A percentile compares a stretch with the other conserved stretches of the same genome.
Conservation (phyloP, 2,888 invertebrate genomes). For the Lithophane semibrunnea region DNA sequence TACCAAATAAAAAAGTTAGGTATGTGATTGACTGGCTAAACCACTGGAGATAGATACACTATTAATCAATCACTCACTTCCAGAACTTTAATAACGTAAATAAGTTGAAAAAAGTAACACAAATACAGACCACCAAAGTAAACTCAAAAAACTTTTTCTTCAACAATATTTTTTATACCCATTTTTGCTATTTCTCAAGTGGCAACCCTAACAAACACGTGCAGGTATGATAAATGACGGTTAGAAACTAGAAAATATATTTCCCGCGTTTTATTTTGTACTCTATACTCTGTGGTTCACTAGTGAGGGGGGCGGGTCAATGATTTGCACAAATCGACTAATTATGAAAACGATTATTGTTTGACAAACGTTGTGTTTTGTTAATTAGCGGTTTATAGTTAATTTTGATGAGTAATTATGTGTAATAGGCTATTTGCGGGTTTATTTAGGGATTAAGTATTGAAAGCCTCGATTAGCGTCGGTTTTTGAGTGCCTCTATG, state of each 20-base stretch:
- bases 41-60: not conserved
- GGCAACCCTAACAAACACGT: conserved; percentile 62
- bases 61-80: not conserved
- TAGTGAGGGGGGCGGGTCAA: conserved; percentile 40
- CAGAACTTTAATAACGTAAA: not conserved
- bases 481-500: not conserved
- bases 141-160: conserved; percentile 5
- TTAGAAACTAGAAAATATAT: conserved; percentile 65
- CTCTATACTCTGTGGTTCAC: conserved; percentile 45
- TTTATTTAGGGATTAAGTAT: conserved; percentile 7
- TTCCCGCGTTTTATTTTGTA: conserved; percentile 57
- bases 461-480: not conserved
- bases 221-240: conserved; percentile 68
- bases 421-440: conserved; percentile 24
- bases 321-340: conserved; percentile 65
- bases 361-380: conserved; percentile 30
- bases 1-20: not conserved
- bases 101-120: not conserved
- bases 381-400: conserved; percentile 16
- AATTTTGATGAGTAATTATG: conserved; percentile 29
- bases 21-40: not conserved
- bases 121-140: conserved; percentile 20
- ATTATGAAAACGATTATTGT: conserved; percentile 53
- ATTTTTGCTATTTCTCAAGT: conserved; percentile 41
- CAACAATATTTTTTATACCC: conserved; percentile 1